Percentiles rank a stretch among this genome's conserved stretches.
Evolutionary conservation across 2,888 invertebrate species (phyloP).

Genomic region (Leucania comma): DNA sequence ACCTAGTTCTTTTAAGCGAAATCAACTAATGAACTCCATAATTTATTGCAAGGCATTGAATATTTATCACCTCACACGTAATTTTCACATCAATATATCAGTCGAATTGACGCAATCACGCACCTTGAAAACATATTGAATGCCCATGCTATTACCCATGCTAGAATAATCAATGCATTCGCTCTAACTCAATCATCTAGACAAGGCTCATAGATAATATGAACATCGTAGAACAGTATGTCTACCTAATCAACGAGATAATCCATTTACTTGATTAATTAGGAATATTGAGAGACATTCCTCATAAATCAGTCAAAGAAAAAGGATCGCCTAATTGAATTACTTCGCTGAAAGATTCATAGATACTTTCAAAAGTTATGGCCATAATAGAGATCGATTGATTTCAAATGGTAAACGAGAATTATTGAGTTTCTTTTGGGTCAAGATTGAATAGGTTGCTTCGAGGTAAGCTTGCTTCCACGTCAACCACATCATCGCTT

Average conservation of each 20-base stretch:
- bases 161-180: conserved; percentile 25
- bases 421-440: neutral
- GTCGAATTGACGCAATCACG: conserved; percentile 39
- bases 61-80: conserved; percentile 37
- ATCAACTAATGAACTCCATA: conserved; percentile 1
- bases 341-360: conserved; percentile 29
- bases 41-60: conserved; percentile 37
- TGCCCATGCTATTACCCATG: conserved; percentile 27
- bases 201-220: conserved; percentile 18
- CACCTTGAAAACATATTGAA: conserved; percentile 53
- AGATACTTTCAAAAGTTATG: conserved; percentile 5
- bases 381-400: conserved; percentile 3
- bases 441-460: no score
- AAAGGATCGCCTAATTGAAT: conserved; percentile 42
- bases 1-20: conserved; percentile 2
- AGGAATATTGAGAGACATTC: conserved; percentile 20
- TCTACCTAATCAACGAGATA: conserved; percentile 19
- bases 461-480: no score
- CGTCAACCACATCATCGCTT: no score
- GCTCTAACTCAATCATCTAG: conserved; percentile 26
- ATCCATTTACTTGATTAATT: conserved; percentile 41
- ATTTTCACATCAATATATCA: conserved; percentile 46
- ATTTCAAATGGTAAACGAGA: conserved; percentile 1
- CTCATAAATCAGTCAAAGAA: conserved; percentile 38
- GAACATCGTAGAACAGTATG: neutral